Evolutionary conservation across 2,113 vertebrate genomes (phyloP).

Genomic region (Copsychus sechellarum): DNA sequence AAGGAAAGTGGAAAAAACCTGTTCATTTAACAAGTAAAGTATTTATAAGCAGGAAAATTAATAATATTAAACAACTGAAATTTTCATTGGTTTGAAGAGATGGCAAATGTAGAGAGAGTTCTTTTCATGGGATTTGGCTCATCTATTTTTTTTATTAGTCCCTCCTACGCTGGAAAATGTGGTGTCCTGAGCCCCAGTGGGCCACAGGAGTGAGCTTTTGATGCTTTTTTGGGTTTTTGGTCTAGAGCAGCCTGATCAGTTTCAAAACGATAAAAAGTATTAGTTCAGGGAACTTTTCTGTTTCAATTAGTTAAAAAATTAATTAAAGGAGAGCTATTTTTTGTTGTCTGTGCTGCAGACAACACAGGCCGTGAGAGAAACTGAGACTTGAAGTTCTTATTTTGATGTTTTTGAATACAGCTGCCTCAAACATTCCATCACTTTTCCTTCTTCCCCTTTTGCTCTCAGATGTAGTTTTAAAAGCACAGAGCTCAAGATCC

Average conservation of each 20-base stretch:
- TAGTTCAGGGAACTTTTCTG: background rate
- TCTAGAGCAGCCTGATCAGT: background rate
- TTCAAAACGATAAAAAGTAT: background rate
- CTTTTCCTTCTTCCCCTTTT: background rate
- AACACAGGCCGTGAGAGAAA: no score
- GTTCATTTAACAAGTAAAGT: background rate
- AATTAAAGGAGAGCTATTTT: background rate
- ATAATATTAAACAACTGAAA: no score
- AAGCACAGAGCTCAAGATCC: background rate
- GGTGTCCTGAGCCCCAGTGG: fast-evolving
- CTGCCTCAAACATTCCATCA: background rate
- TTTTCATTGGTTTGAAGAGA: background rate
- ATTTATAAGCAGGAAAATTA: background rate
- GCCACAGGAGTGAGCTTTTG: fast-evolving
- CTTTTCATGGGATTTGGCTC: fast-evolving
- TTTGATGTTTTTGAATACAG: background rate
- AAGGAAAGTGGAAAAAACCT: background rate
- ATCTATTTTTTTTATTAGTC: no score
- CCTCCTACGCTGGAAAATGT: background rate
- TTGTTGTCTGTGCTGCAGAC: background rate
- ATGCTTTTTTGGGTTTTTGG: background rate
- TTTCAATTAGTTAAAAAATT: background rate
- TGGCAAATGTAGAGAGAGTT: background rate
- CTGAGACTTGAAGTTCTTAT: background rate
- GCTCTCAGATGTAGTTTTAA: background rate